Evolutionary conservation across 2,888 invertebrate genomes (phyloP).

Genomic region (Hypolimnas misippus): DNA sequence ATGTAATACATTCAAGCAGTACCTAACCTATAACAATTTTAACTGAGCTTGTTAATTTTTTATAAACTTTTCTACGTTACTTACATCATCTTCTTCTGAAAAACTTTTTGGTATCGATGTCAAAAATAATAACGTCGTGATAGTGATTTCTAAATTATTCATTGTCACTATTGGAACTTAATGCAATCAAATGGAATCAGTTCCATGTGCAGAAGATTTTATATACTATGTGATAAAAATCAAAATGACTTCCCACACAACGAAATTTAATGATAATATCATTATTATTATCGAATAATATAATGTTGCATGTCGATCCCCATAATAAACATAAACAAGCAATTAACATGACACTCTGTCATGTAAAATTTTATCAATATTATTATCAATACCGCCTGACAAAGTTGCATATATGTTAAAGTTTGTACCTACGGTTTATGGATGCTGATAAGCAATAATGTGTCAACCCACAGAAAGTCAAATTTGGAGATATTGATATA

Average conservation of each 20-base stretch:
- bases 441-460: too few species aligned
- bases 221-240: slow-evolving; percentile 32
- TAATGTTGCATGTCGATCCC: slow-evolving; percentile 16
- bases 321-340: slow-evolving; percentile 6
- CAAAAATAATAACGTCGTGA: slow-evolving; percentile 6
- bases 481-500: too few species aligned
- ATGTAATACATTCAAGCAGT: too few species aligned
- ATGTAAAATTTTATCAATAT: slow-evolving; percentile 9
- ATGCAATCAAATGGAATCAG: slow-evolving; percentile 9
- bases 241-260: slow-evolving; percentile 9
- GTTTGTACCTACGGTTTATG: too few species aligned
- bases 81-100: slow-evolving; percentile 19
- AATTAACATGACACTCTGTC: not conserved
- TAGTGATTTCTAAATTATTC: slow-evolving; percentile 7
- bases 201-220: slow-evolving; percentile 15
- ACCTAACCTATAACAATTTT: slow-evolving; percentile 5
- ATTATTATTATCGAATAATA: slow-evolving; percentile 10
- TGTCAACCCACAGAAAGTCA: too few species aligned
- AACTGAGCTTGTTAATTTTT: not conserved
- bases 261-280: slow-evolving; percentile 6
- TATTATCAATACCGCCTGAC: not conserved
- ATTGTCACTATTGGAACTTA: slow-evolving; percentile 6
- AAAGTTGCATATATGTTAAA: not conserved
- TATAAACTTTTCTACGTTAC: not conserved
- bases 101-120: not conserved